Evolutionary conservation across 2,797 vertebrate genomes (phyloP).

Genomic region (Delichon dasypus): DNA sequence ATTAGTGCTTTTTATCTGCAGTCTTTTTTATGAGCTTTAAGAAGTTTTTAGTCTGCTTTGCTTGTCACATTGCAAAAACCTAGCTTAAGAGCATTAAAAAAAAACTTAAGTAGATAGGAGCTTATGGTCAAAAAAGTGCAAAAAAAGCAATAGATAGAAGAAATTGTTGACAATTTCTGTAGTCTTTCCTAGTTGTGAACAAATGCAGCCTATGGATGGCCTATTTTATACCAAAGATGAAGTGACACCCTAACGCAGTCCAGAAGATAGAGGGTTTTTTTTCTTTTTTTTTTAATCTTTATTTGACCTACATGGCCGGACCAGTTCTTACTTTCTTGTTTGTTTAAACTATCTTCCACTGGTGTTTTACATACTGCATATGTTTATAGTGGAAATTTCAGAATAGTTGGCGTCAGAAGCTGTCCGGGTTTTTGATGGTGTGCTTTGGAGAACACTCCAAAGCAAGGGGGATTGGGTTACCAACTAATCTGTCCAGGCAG

Average conservation of each 20-base stretch:
- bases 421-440: neutral
- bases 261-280: slow-evolving; percentile 83
- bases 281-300: slow-evolving; percentile 74
- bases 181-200: slow-evolving; percentile 98
- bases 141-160: slow-evolving; percentile 99
- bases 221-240: slow-evolving; percentile 99
- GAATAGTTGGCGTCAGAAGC: slow-evolving; percentile 64
- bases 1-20: slow-evolving; percentile 97
- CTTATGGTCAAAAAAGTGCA: slow-evolving; percentile 88
- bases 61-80: slow-evolving; percentile 93
- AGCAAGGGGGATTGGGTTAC: slow-evolving; percentile 24
- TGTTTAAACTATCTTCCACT: slow-evolving; percentile 87
- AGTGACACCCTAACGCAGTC: slow-evolving; percentile 92
- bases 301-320: slow-evolving; percentile 93
- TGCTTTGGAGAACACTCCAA: slow-evolving; percentile 48
- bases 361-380: slow-evolving; percentile 77
- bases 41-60: slow-evolving; percentile 96
- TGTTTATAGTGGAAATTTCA: slow-evolving; percentile 56
- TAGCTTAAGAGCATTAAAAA: slow-evolving; percentile 80
- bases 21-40: slow-evolving; percentile 98
- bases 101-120: slow-evolving; percentile 88
- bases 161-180: slow-evolving; percentile 99
- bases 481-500: slow-evolving; percentile 10
- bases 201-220: slow-evolving; percentile 96
- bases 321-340: slow-evolving; percentile 86